These are phyloP conservation scores for Sphyrna mokarran DNA, from an alignment of 2,113 vertebrate genomes.

Conservation along the genomic window DNA sequence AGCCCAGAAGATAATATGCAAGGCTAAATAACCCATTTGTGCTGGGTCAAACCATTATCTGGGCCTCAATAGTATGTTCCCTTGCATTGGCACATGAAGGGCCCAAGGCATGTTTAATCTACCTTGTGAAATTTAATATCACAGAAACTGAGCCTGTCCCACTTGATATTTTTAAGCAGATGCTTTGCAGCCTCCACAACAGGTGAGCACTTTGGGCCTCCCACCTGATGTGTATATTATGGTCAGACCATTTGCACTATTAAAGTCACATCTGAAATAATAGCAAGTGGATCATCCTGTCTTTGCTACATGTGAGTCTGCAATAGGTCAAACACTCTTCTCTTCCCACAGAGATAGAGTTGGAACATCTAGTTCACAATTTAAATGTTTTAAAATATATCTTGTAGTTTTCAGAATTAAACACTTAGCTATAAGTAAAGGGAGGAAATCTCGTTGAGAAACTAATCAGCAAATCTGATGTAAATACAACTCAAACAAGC, in stretches of 20 bases:
- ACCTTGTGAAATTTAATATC: neutral
- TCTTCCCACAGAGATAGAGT: neutral
- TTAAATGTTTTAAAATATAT: too few relatives aligned
- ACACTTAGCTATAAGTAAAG: too few relatives aligned
- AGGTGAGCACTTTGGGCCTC: too few relatives aligned
- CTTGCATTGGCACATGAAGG: neutral
- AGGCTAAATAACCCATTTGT: too few relatives aligned
- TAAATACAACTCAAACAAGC: too few relatives aligned
- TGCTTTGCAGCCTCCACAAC: neutral
- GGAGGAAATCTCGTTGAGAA: too few relatives aligned
- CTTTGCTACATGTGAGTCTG: neutral
- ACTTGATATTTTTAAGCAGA: neutral
- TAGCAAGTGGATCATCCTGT: neutral
- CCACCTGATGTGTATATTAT: neutral
- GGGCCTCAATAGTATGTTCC: neutral
- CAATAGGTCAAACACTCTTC: neutral
- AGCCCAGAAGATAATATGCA: too few relatives aligned
- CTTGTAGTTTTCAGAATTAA: too few relatives aligned
- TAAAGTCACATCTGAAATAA: neutral
- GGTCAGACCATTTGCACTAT: neutral
- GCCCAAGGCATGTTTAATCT: neutral
- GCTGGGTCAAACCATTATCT: too few relatives aligned
- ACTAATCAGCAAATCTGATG: too few relatives aligned
- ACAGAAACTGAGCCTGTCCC: neutral
- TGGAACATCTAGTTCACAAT: too few relatives aligned